phyloP scores from a whole-genome alignment of 2,797 vertebrate species.

The Masticophis lateralis region DNA sequence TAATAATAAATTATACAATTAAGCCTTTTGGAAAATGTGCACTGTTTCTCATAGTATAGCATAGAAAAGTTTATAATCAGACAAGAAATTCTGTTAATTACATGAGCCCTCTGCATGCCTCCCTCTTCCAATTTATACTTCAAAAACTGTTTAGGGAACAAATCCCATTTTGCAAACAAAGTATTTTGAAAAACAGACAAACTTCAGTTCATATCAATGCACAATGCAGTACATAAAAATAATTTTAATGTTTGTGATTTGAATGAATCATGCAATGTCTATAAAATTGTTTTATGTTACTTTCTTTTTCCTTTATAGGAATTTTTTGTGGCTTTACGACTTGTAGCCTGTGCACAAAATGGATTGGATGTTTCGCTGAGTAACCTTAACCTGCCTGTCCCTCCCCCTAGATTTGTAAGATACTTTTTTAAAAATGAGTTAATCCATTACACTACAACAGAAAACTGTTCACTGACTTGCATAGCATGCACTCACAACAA shows the following conservation, averaged over 20 bases:
- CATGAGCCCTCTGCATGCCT: not conserved
- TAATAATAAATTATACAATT: not conserved
- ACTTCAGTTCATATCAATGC: not conserved
- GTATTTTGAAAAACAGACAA: not conserved
- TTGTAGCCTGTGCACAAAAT: constrained; percentile 98
- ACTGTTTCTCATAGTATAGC: not conserved
- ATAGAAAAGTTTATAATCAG: not conserved
- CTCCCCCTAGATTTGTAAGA: constrained; percentile 97
- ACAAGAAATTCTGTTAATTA: not conserved
- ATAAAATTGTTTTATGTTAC: not conserved
- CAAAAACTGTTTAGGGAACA: not conserved
- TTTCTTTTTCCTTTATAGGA: constrained; percentile 74
- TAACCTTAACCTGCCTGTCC: constrained; percentile 86
- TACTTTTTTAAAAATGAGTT: constrained; percentile 10
- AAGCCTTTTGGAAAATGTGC: not conserved
- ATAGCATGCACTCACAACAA: not conserved
- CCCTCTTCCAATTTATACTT: not conserved
- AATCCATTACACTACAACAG: constrained; percentile 16
- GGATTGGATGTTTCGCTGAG: constrained; percentile 91
- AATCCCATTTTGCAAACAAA: not conserved
- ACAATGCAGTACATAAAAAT: not conserved
- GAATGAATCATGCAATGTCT: not conserved
- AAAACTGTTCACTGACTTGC: not conserved
- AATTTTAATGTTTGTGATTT: not conserved
- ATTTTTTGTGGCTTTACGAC: constrained; percentile 92